Percentiles rank a stretch among this genome's conserved stretches.
Conservation (phyloP, 2,888 invertebrate genomes). For the Fragum sueziense region DNA sequence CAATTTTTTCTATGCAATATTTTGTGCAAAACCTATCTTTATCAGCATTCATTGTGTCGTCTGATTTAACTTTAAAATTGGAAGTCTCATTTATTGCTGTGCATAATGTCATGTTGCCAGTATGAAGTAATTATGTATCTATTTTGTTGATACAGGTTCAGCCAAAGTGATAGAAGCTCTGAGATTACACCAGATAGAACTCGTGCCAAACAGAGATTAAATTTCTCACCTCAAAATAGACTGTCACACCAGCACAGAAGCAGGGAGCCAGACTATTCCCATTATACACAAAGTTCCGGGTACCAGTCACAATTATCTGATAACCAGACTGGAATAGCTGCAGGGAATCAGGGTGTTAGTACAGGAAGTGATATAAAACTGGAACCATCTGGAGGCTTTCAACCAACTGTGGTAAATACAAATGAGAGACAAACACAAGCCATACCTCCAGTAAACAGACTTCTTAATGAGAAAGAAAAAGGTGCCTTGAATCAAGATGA, state of each 20-base stretch:
- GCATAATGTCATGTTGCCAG: too few relatives aligned
- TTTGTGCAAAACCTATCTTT: too few relatives aligned
- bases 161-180: constrained; percentile 15
- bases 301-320: constrained; percentile 56
- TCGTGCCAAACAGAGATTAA: constrained; percentile 9
- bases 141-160: neutral
- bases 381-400: neutral
- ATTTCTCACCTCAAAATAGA: constrained; percentile 14
- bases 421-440: neutral
- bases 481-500: neutral
- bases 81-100: too few relatives aligned
- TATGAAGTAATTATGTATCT: neutral
- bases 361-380: neutral
- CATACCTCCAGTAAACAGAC: neutral
- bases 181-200: constrained; percentile 22
- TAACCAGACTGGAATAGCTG: constrained; percentile 40
- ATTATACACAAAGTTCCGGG: constrained; percentile 54
- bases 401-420: neutral
- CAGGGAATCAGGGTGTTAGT: constrained; percentile 7
- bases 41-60: too few relatives aligned
- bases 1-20: too few relatives aligned
- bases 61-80: too few relatives aligned
- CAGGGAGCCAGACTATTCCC: constrained; percentile 47
- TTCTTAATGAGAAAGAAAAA: neutral
- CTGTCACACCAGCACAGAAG: constrained; percentile 16